Conservation (phyloP, 2,113 vertebrate genomes). For the Engystomops pustulosus region DNA sequence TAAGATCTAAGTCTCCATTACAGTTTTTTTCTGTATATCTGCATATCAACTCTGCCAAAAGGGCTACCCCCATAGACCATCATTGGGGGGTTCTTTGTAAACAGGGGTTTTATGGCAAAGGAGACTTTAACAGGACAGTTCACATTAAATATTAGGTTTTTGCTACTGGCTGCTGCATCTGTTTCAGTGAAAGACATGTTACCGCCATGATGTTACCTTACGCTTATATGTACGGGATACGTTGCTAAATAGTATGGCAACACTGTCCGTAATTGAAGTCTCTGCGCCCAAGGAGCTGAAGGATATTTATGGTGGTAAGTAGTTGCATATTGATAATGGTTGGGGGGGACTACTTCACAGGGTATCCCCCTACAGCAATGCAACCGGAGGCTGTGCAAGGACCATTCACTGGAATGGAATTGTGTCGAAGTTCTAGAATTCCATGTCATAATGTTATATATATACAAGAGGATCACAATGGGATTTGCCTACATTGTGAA, state of each 20-base stretch:
- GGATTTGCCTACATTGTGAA: too few species aligned
- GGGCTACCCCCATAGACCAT: not conserved
- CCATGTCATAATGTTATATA: not conserved
- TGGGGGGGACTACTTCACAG: not conserved
- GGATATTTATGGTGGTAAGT: not conserved
- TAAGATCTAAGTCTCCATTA: too few species aligned
- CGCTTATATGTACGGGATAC: not conserved
- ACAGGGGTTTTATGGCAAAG: not conserved
- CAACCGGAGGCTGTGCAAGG: too few species aligned
- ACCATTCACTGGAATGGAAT: too few species aligned
- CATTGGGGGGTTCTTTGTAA: not conserved
- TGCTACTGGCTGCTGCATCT: not conserved
- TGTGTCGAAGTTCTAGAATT: not conserved
- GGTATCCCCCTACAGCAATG: too few species aligned
- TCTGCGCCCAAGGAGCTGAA: too few species aligned
- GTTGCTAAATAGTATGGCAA: not conserved
- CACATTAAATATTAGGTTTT: not conserved
- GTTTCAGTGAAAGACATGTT: too few species aligned
- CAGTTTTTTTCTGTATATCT: not conserved
- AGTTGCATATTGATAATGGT: not conserved
- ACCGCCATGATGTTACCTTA: not conserved
- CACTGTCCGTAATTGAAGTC: too few species aligned
- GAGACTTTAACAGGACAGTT: not conserved
- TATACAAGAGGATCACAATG: not conserved
- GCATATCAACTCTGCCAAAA: too few species aligned